These are phyloP conservation scores for Diadumene lineata DNA, from an alignment of 92 coral and sea anemone species.

Conservation along the genomic window DNA sequence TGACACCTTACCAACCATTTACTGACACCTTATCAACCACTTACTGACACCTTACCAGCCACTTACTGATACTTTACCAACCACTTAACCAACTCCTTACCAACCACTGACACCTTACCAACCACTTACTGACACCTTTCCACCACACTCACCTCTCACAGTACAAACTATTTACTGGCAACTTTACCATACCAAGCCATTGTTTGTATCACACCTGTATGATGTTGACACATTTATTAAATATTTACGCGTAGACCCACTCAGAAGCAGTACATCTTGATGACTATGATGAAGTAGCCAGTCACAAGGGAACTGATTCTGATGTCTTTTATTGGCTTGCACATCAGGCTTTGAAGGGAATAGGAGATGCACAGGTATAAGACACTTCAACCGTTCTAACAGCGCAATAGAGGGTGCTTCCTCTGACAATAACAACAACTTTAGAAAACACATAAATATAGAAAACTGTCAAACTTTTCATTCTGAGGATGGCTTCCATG, in stretches of 20 bases:
- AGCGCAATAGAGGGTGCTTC: background rate
- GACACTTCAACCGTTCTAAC: background rate
- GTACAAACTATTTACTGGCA: constrained; percentile 3
- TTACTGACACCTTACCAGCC: constrained; percentile 15
- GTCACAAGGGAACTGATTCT: constrained; percentile 81
- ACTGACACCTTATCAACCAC: constrained; percentile 15
- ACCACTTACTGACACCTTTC: constrained; percentile 13
- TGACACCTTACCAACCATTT: constrained; percentile 13
- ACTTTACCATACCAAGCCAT: constrained; percentile 10
- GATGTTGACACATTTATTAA: background rate
- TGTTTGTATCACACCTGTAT: background rate
- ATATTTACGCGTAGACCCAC: constrained; percentile 62
- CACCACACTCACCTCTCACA: constrained; percentile 1
- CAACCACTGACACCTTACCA: constrained; percentile 6
- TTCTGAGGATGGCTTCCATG: no score
- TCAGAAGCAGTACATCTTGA: constrained; percentile 94
- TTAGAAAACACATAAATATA: no score
- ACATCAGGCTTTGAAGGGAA: constrained; percentile 89
- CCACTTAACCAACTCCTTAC: constrained; percentile 6
- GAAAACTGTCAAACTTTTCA: no score
- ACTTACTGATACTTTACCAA: constrained; percentile 10
- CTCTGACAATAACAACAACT: no score
- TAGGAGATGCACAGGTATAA: constrained; percentile 76
- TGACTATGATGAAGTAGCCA: constrained; percentile 89
- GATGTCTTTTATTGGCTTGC: constrained; percentile 90